These are phyloP conservation scores for Coleophora deauratella DNA, from an alignment of 2,888 invertebrate species.

Conservation along the genomic window DNA sequence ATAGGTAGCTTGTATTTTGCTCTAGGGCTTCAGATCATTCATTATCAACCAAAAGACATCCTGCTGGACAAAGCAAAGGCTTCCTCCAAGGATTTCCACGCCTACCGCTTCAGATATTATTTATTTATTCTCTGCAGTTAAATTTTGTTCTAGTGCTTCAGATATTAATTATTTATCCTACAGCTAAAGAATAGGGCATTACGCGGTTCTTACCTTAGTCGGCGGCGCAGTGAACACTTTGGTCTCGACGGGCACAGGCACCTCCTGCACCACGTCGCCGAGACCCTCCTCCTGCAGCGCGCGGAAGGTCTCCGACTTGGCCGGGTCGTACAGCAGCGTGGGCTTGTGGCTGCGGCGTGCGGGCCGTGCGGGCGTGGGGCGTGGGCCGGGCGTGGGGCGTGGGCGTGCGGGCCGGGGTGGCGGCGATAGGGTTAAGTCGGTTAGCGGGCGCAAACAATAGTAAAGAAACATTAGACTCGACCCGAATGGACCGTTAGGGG, in stretches of 20 bases:
- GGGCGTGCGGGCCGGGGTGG: slow-evolving; percentile 19
- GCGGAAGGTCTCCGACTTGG: slow-evolving; percentile 90
- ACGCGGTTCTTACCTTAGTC: slow-evolving; percentile 66
- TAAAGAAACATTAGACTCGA: slow-evolving; percentile 53
- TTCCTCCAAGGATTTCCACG: too few species aligned
- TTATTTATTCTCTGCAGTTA: too few species aligned
- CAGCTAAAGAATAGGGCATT: too few species aligned
- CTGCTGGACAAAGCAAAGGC: too few species aligned
- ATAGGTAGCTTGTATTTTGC: too few species aligned
- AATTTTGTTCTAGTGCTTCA: too few species aligned
- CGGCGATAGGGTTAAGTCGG: slow-evolving; percentile 67
- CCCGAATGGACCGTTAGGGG: slow-evolving; percentile 26
- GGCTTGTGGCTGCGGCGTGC: slow-evolving; percentile 72
- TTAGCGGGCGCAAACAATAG: slow-evolving; percentile 65
- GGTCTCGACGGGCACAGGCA: slow-evolving; percentile 80
- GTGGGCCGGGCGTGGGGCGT: slow-evolving; percentile 7
- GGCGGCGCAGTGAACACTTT: slow-evolving; percentile 84
- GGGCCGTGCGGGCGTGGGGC: slow-evolving; percentile 21
- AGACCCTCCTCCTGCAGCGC: slow-evolving; percentile 86
- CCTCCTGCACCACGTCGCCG: slow-evolving; percentile 79
- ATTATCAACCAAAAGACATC: too few species aligned
- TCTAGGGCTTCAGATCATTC: too few species aligned
- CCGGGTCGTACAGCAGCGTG: slow-evolving; percentile 87
- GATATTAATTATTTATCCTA: too few species aligned
- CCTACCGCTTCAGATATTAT: too few species aligned